These are phyloP conservation scores for Podarcis siculus DNA, from an alignment of 2,797 vertebrate genomes.

Conservation along the genomic window DNA sequence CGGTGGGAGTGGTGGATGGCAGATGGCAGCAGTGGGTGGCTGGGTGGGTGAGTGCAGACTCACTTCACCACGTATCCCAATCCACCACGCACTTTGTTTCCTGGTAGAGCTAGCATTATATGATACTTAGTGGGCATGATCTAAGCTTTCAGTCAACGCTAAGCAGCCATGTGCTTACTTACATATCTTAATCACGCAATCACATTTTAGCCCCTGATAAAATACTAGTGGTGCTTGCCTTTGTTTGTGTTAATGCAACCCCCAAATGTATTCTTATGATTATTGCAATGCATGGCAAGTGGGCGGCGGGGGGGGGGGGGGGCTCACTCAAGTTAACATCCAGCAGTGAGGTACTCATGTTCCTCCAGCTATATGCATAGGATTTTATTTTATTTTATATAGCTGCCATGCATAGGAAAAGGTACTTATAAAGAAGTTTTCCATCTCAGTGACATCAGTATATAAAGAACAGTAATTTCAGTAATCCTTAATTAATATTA, in stretches of 20 bases:
- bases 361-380: neutral
- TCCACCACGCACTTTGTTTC: too few relatives aligned
- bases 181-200: neutral
- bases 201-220: neutral
- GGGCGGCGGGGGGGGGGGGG: neutral
- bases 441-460: neutral
- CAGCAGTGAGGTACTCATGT: neutral
- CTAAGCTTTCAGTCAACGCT: neutral
- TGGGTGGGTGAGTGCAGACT: too few relatives aligned
- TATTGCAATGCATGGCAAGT: neutral
- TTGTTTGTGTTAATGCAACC: neutral
- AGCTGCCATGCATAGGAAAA: neutral
- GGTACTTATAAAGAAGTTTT: neutral
- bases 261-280: neutral
- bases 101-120: too few relatives aligned
- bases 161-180: neutral
- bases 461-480: neutral
- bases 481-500: slow-evolving; percentile 24
- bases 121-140: neutral
- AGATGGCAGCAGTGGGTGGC: too few relatives aligned
- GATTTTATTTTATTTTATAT: neutral
- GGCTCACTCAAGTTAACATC: neutral
- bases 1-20: too few relatives aligned
- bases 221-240: neutral
- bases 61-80: too few relatives aligned